Evolutionary conservation across 2,113 vertebrate genomes (phyloP).

Genomic region (Pterocles burchelli): DNA sequence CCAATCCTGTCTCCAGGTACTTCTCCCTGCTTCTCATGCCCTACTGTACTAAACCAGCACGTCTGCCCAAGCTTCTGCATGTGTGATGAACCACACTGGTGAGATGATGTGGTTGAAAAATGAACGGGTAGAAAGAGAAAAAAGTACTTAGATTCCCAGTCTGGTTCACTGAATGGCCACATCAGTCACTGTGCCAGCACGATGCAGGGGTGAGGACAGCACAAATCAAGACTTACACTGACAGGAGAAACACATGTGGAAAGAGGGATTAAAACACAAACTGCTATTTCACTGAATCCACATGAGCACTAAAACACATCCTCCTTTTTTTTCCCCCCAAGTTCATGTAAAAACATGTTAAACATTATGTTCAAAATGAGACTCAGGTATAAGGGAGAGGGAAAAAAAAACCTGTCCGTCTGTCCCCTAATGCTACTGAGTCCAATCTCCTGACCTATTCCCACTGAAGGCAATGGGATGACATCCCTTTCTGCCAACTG

Average conservation of each 20-base stretch:
- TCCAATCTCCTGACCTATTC: neutral
- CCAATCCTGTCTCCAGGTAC: neutral
- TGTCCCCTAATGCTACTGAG: neutral
- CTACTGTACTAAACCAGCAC: neutral
- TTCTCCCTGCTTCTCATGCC: neutral
- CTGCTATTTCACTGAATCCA: neutral
- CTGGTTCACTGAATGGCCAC: neutral
- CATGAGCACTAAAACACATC: neutral
- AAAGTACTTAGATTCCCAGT: neutral
- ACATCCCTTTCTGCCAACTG: neutral
- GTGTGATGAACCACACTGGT: neutral
- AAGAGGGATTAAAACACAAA: neutral
- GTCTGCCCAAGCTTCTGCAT: neutral
- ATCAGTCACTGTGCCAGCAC: neutral
- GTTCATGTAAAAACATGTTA: neutral
- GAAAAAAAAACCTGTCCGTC: neutral
- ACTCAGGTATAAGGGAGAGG: neutral
- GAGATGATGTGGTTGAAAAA: neutral
- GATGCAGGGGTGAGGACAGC: neutral
- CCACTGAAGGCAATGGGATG: neutral
- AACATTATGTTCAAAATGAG: neutral
- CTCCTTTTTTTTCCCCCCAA: fast-evolving
- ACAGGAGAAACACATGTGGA: neutral
- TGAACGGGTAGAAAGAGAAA: neutral
- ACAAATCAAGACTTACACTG: neutral